Percentiles rank a stretch among this genome's conserved stretches.
phyloP scores from a whole-genome alignment of 2,113 vertebrate genomes.

The Patagioenas fasciata region DNA sequence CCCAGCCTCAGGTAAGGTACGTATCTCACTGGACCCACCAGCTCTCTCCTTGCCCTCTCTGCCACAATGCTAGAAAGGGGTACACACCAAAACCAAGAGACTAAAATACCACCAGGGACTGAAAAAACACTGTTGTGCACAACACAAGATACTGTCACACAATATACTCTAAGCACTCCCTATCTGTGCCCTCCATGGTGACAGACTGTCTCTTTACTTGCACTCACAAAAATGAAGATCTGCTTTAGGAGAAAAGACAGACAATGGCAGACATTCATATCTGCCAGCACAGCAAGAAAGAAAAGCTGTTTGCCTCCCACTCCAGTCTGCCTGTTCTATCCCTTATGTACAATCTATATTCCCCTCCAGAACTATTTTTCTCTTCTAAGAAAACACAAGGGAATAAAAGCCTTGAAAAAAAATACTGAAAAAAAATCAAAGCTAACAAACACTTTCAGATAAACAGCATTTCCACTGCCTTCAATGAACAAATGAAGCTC shows the following conservation, averaged over 20 bases:
- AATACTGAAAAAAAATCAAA: neutral
- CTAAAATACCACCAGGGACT: neutral
- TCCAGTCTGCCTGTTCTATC: neutral
- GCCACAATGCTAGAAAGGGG: accelerated
- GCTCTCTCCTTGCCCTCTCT: neutral
- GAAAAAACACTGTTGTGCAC: accelerated
- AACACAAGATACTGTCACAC: neutral
- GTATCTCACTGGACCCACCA: neutral
- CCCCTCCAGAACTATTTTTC: neutral
- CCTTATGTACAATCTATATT: neutral
- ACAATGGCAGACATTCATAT: neutral
- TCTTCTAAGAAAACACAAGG: neutral
- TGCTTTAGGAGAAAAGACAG: neutral
- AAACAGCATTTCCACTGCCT: neutral
- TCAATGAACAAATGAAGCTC: accelerated
- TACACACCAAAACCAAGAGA: accelerated
- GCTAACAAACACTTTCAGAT: neutral
- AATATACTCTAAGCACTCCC: neutral
- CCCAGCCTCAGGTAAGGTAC: neutral
- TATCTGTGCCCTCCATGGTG: neutral
- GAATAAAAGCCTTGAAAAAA: neutral
- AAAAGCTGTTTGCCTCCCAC: neutral
- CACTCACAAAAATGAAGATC: neutral
- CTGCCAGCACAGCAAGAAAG: neutral
- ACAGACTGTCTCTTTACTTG: neutral